phyloP scores from a whole-genome alignment of 2,113 vertebrate species.

The Etheostoma cragini region DNA sequence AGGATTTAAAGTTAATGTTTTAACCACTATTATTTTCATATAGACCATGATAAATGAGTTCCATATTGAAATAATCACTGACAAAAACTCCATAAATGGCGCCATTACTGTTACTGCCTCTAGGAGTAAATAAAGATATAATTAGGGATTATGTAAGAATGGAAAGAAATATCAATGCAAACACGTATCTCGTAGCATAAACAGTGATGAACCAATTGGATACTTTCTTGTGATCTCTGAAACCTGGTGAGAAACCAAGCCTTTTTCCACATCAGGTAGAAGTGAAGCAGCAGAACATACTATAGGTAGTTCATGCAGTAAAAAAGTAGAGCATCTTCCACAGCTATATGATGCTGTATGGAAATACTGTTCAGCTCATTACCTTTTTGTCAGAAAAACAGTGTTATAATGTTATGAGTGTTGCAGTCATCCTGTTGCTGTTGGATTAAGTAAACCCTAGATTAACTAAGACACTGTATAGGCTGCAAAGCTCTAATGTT shows the following conservation, averaged over 20 bases:
- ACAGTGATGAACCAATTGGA: too few relatives aligned
- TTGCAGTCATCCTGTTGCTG: conserved; percentile 49
- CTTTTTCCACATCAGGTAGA: background rate
- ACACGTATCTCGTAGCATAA: too few relatives aligned
- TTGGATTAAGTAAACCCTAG: conserved; percentile 71
- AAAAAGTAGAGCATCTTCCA: background rate
- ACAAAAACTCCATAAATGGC: background rate
- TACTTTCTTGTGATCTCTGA: background rate
- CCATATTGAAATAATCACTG: background rate
- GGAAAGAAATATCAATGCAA: too few relatives aligned
- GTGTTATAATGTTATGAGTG: conserved; percentile 30
- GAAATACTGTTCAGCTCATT: conserved; percentile 19
- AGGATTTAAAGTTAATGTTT: background rate
- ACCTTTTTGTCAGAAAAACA: conserved; percentile 43
- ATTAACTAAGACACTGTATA: conserved; percentile 72
- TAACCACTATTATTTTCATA: background rate
- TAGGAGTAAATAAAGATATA: too few relatives aligned
- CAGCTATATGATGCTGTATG: background rate
- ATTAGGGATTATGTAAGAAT: too few relatives aligned
- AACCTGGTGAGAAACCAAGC: background rate
- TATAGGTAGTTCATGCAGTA: background rate
- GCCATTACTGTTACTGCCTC: too few relatives aligned
- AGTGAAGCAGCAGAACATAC: background rate
- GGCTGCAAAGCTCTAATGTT: conserved; percentile 64
- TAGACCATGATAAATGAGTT: background rate